These are phyloP conservation scores for Sesamia nonagrioides DNA, from an alignment of 1,140 invertebrate genomes.

Conservation along the genomic window DNA sequence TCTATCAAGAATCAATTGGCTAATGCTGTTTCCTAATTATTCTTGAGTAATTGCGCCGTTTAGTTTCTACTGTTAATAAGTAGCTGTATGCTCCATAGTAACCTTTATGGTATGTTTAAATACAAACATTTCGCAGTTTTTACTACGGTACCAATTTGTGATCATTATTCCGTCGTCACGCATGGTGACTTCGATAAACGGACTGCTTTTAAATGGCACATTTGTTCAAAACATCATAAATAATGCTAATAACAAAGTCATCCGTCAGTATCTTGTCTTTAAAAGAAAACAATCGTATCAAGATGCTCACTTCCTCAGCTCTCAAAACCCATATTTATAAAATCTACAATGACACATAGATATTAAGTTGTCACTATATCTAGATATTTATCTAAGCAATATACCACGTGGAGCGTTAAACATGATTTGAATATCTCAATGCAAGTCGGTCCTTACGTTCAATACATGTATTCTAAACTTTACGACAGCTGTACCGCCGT, in stretches of 20 bases:
- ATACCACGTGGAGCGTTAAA: slow-evolving; percentile 19
- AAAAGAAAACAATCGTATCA: neutral
- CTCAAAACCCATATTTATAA: neutral
- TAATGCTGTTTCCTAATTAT: neutral
- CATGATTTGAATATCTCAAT: slow-evolving; percentile 24
- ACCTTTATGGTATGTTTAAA: too few relatives aligned
- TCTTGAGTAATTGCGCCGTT: neutral
- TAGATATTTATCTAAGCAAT: neutral
- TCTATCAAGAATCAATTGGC: neutral
- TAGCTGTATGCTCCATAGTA: too few relatives aligned
- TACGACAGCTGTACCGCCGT: slow-evolving; percentile 33
- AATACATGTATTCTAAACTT: slow-evolving; percentile 37
- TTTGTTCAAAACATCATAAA: neutral
- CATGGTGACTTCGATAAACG: neutral
- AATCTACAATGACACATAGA: neutral
- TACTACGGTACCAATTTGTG: too few relatives aligned
- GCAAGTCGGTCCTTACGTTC: slow-evolving; percentile 3
- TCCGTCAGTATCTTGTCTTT: neutral
- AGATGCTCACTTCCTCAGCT: neutral
- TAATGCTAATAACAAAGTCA: neutral
- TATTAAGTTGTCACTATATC: neutral
- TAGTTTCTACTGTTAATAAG: neutral
- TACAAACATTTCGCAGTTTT: too few relatives aligned
- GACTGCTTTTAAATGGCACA: neutral
- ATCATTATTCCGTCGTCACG: too few relatives aligned